Percentiles rank a stretch among this genome's conserved stretches.
These are phyloP conservation scores for Sisor rabdophorus DNA, from an alignment of 2,113 vertebrate genomes.

Conservation along the genomic window DNA sequence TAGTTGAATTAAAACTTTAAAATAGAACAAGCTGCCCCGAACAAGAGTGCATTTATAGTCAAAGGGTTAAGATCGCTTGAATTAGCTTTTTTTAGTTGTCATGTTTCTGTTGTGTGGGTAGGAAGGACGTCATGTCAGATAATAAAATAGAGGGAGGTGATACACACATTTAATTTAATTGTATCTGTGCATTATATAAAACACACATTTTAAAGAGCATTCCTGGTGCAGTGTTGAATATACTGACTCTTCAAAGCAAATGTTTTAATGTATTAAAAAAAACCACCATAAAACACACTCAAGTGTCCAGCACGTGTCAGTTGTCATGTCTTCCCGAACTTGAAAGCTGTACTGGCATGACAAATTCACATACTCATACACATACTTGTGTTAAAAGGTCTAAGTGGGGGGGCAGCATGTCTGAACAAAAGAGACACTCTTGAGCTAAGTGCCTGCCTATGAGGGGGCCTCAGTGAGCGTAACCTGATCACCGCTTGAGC, in stretches of 20 bases:
- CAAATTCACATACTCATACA: slow-evolving; percentile 17
- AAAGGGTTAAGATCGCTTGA: not conserved
- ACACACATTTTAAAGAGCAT: not conserved
- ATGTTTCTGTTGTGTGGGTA: not conserved
- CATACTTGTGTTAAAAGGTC: slow-evolving; percentile 27
- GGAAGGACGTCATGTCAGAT: not conserved
- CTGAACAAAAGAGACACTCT: slow-evolving; percentile 47
- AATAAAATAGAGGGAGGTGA: not conserved
- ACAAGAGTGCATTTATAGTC: not conserved
- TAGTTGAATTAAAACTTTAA: not conserved
- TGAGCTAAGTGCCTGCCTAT: slow-evolving; percentile 47
- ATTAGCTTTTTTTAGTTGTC: not conserved
- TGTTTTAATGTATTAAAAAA: no score
- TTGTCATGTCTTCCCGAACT: slow-evolving; percentile 6
- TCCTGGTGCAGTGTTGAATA: not conserved
- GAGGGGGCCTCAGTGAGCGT: slow-evolving; percentile 40
- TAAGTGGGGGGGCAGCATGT: slow-evolving; percentile 31
- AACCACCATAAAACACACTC: not conserved
- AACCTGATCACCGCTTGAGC: slow-evolving; percentile 46
- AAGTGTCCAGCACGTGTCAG: slow-evolving; percentile 10
- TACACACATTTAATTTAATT: not conserved
- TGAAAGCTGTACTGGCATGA: slow-evolving; percentile 26
- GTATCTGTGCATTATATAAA: not conserved
- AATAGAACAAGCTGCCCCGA: not conserved
- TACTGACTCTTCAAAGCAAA: not conserved